These are phyloP conservation scores for Euplexia lucipara DNA, from an alignment of 2,888 invertebrate genomes.

Conservation along the genomic window DNA sequence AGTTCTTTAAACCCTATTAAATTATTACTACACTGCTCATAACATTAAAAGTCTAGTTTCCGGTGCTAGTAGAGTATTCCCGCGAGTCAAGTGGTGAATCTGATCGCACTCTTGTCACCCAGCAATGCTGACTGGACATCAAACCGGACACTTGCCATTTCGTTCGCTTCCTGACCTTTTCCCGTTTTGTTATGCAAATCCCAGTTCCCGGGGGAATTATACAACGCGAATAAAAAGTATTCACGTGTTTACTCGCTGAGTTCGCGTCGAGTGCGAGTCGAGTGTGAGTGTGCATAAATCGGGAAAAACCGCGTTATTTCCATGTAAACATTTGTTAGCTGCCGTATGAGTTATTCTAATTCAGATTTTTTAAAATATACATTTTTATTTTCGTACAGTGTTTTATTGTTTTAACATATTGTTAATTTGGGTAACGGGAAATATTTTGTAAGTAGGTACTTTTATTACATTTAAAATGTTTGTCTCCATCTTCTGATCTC, in stretches of 20 bases:
- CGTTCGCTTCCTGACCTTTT: constrained; percentile 90
- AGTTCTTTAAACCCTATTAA: too few species aligned
- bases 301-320: constrained; percentile 72
- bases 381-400: constrained; percentile 32
- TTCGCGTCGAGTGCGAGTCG: constrained; percentile 82
- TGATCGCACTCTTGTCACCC: constrained; percentile 72
- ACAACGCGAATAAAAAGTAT: constrained; percentile 90
- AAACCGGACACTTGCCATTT: constrained; percentile 89
- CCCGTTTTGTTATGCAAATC: constrained; percentile 90
- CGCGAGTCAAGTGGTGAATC: constrained; percentile 68
- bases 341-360: constrained; percentile 56
- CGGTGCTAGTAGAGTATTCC: constrained; percentile 35
- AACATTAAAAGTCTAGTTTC: background rate
- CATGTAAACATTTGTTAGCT: constrained; percentile 72
- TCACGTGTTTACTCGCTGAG: constrained; percentile 88
- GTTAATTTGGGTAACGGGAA: background rate
- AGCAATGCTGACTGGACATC: constrained; percentile 86
- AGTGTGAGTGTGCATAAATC: constrained; percentile 89
- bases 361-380: constrained; percentile 33
- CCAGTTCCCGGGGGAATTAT: constrained; percentile 84
- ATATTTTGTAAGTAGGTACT: too few species aligned
- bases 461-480: too few species aligned
- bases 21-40: too few species aligned
- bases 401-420: constrained; percentile 5
- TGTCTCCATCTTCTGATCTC: too few species aligned